A percentile compares a stretch with the other conserved stretches of the same genome.
Conservation (phyloP, 2,797 vertebrate species). For the Microchirus variegatus region DNA sequence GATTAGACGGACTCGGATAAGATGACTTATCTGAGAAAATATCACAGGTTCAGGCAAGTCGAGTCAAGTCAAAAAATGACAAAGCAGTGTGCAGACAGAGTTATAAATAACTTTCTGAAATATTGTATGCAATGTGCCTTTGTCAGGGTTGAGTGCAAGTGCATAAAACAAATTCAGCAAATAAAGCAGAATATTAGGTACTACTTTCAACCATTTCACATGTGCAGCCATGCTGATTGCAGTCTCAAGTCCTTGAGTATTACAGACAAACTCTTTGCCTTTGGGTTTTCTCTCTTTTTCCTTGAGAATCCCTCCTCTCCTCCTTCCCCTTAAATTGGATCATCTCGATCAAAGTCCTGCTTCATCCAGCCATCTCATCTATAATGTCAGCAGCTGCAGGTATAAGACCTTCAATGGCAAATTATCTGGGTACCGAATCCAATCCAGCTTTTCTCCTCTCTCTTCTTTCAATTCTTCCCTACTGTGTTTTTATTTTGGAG, state of each 20-base stretch:
- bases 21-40: neutral
- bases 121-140: neutral
- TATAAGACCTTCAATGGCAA: slow-evolving; percentile 22
- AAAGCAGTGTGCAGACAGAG: neutral
- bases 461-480: neutral
- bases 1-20: neutral
- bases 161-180: too few species aligned
- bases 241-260: too few species aligned
- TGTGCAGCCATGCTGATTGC: too few species aligned
- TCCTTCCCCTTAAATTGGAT: too few species aligned
- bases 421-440: slow-evolving; percentile 19
- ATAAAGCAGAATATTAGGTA: too few species aligned
- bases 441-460: too few species aligned
- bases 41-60: neutral
- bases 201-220: too few species aligned
- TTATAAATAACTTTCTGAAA: neutral
- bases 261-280: too few species aligned
- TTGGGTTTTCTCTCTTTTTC: too few species aligned
- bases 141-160: neutral
- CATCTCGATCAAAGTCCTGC: too few species aligned
- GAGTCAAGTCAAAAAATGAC: neutral
- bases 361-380: too few species aligned
- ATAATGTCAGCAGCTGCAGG: neutral
- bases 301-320: too few species aligned
- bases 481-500: slow-evolving; percentile 5